Base-by-base conservation (phyloP, 2,888 invertebrate genomes). In the Athalia cordata region DNA sequence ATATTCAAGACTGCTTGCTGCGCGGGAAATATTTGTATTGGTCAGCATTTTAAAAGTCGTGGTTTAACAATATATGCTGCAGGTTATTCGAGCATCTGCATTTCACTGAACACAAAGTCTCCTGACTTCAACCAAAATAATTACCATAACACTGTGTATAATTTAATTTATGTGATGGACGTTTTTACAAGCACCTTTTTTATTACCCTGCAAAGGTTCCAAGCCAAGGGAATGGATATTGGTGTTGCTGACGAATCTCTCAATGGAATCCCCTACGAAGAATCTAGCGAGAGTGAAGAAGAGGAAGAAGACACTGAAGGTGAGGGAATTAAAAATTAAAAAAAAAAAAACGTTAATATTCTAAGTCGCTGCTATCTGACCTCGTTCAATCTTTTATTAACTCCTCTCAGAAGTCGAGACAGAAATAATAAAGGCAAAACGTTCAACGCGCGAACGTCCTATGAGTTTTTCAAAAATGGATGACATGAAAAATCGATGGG, bases 401-500 rank as follows among this genome's bases (percentile, higher is more conserved):
- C 55, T 13, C 9, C 13, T 87, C 90, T 90, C 87, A 87, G 92
- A 94, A 76, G 93, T 93, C 82, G 94, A 94, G 86, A 92, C 92
- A 0, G 94, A 94, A 70, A 92, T 95, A 9, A 87, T 93, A 43
- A 91, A 92, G 76, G 92, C 93, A 7, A 93, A 92, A 83, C 90
- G 91, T 59, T 92, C 92, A 0, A 92, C 91, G 79, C 93, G 94
- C 74, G 96, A 96, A 86, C 94, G 94, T 81, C 95, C 96, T 0
- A 93, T 96, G 79, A 95, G 96, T 61, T 94, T 96, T 89, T 94
- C 94, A 82, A 95, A 95, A 88, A 96, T 96, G 95, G 94, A 94
- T 84, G 96, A 96, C 89, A 96, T 96, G 8, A 95, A 96, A 85
- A 95, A 93, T 81, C 93, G 94, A 86, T 97, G 96, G 93, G 97